These are phyloP conservation scores for Zaprionus lachaisei DNA, from an alignment of 1,140 invertebrate species.

Conservation along the genomic window DNA sequence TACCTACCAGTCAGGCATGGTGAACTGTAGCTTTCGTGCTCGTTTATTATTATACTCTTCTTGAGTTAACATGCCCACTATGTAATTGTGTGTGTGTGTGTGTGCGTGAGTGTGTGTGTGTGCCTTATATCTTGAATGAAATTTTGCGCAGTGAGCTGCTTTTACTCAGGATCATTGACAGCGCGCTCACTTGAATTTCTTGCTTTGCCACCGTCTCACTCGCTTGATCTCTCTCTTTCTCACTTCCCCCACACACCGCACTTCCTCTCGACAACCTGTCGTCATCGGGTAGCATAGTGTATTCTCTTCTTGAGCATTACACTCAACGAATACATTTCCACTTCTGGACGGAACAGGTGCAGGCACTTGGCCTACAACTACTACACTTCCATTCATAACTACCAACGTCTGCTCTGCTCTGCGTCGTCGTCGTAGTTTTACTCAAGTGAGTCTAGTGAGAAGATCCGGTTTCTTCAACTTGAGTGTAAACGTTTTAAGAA, in stretches of 20 bases:
- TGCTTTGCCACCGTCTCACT: constrained; percentile 11
- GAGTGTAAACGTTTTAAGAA: constrained; percentile 37
- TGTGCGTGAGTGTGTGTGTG: constrained; percentile 6
- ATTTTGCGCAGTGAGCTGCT: constrained; percentile 34
- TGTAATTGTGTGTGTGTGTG: constrained; percentile 10
- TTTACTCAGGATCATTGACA: constrained; percentile 45
- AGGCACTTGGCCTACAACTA: constrained; percentile 46
- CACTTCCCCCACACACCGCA: background rate
- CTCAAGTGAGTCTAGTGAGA: constrained; percentile 37
- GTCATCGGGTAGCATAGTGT: constrained; percentile 12
- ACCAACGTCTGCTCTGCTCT: constrained; percentile 1
- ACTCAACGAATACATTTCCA: constrained; percentile 37
- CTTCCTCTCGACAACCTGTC: constrained; percentile 9
- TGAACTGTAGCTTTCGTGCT: no score
- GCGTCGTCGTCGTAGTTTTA: constrained; percentile 18
- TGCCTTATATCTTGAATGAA: constrained; percentile 39
- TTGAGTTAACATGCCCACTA: constrained; percentile 37
- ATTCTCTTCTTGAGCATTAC: constrained; percentile 26
- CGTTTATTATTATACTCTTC: constrained; percentile 24
- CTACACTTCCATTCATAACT: constrained; percentile 51
- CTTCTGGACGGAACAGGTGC: constrained; percentile 48
- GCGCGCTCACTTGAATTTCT: constrained; percentile 25
- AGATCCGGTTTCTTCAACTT: constrained; percentile 48
- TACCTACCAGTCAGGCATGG: no score
- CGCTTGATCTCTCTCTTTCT: background rate